A percentile compares a stretch with the other conserved stretches of the same genome.
phyloP scores from a whole-genome alignment of 2,888 invertebrate species.

The Catonia carolina region DNA sequence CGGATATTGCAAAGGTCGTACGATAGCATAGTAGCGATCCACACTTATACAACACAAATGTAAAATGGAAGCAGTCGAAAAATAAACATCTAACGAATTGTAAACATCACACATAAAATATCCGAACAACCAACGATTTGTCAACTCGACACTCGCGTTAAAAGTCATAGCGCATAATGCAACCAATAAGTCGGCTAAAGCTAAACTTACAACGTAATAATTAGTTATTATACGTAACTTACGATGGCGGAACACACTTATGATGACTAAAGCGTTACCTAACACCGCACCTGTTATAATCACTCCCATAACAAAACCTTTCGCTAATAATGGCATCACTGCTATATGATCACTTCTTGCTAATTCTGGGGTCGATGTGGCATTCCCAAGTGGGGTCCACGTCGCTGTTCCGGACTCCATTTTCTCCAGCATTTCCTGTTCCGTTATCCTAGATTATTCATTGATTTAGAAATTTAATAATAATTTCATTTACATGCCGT shows the following conservation, averaged over 20 bases:
- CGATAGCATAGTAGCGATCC: constrained; percentile 86
- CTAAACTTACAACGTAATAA: constrained; percentile 91
- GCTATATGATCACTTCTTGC: constrained; percentile 18
- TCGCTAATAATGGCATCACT: constrained; percentile 27
- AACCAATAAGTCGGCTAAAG: constrained; percentile 89
- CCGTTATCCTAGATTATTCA: no score
- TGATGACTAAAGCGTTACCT: constrained; percentile 87
- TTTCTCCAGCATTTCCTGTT: constrained; percentile 10
- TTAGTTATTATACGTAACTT: constrained; percentile 84
- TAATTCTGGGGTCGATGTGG: constrained; percentile 7
- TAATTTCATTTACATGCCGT: no score
- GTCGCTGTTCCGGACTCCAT: constrained; percentile 6
- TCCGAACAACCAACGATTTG: constrained; percentile 81
- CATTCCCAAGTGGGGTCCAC: constrained; percentile 4
- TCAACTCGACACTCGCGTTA: constrained; percentile 80
- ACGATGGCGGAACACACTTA: constrained; percentile 72
- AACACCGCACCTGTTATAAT: constrained; percentile 86
- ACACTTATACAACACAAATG: constrained; percentile 93
- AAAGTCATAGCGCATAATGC: constrained; percentile 90
- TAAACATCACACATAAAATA: constrained; percentile 88
- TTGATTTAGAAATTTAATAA: no score
- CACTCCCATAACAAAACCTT: constrained; percentile 57
- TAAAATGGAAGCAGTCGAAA: constrained; percentile 84
- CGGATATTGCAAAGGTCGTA: constrained; percentile 85
- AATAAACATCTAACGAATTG: constrained; percentile 91